These are phyloP conservation scores for Vesta saturnalis DNA, from an alignment of 2,888 invertebrate genomes.

Conservation along the genomic window DNA sequence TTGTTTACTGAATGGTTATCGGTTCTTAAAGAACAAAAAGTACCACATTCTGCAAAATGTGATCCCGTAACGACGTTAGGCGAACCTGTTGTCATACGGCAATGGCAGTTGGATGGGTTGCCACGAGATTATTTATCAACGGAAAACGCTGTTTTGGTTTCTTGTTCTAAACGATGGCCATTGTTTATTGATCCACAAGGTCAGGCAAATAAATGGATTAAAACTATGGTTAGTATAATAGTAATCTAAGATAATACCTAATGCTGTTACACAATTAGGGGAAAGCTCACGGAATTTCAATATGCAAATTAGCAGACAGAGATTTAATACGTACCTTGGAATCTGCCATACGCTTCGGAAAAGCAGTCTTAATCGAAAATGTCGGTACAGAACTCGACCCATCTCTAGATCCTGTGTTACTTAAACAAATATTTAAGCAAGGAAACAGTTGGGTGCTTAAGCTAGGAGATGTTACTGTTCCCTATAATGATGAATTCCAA, in stretches of 20 bases:
- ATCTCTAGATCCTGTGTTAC: constrained; percentile 82
- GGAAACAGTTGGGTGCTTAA: constrained; percentile 80
- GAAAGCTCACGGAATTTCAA: constrained; percentile 74
- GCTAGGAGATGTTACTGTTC: constrained; percentile 85
- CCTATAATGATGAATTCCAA: constrained; percentile 80
- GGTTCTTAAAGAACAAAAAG: constrained; percentile 62
- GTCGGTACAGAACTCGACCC: constrained; percentile 88
- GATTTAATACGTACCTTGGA: constrained; percentile 77
- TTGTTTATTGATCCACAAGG: constrained; percentile 93
- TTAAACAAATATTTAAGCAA: constrained; percentile 81
- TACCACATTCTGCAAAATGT: constrained; percentile 76
- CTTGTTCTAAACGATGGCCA: constrained; percentile 86
- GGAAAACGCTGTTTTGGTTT: constrained; percentile 88
- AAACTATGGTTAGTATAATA: constrained; percentile 75
- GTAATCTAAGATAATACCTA: not conserved
- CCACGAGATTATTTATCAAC: constrained; percentile 87
- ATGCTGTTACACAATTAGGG: constrained; percentile 62
- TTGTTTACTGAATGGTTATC: constrained; percentile 69
- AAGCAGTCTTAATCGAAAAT: constrained; percentile 83
- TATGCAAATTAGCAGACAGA: constrained; percentile 77
- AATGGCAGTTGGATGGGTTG: constrained; percentile 87
- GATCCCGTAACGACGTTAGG: constrained; percentile 76
- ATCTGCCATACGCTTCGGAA: constrained; percentile 77
- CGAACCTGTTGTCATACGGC: constrained; percentile 78
- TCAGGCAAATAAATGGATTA: constrained; percentile 92